phyloP scores from a whole-genome alignment of 2,113 vertebrate genomes.

The Rattus rattus region DNA sequence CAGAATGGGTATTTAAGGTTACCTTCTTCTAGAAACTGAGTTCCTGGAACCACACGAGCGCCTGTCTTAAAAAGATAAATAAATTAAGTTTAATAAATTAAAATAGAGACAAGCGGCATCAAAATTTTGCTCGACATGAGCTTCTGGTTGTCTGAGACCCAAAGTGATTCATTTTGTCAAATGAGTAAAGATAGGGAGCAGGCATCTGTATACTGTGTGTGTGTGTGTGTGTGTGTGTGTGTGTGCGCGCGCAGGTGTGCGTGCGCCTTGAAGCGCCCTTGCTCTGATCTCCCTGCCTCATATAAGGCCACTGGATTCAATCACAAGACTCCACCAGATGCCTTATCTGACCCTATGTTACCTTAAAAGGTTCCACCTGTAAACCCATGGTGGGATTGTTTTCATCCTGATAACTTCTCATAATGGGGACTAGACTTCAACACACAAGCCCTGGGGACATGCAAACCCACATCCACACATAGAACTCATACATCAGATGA shows the following conservation, averaged over 20 bases:
- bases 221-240: neutral
- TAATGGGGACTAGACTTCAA: neutral
- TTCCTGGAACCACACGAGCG: no score
- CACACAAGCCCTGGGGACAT: neutral
- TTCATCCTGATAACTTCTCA: neutral
- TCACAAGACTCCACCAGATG: neutral
- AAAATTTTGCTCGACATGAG: neutral
- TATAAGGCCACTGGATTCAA: neutral
- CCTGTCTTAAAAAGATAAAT: neutral
- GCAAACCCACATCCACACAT: neutral
- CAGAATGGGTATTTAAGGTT: neutral
- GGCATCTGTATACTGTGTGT: neutral
- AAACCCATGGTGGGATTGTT: neutral
- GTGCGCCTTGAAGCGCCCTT: no score
- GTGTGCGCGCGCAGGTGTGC: neutral
- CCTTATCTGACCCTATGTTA: neutral
- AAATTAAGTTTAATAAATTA: neutral
- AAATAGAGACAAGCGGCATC: neutral
- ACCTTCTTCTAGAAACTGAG: neutral
- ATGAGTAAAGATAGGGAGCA: neutral
- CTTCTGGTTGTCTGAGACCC: neutral
- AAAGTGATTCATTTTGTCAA: neutral
- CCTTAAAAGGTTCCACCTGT: neutral
- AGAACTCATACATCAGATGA: neutral
- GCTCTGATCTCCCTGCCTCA: neutral